Evolutionary conservation across 2,888 invertebrate species (phyloP), one percentile per base, ranked within the genome.

Genomic region (Xestia c-nigrum): DNA sequence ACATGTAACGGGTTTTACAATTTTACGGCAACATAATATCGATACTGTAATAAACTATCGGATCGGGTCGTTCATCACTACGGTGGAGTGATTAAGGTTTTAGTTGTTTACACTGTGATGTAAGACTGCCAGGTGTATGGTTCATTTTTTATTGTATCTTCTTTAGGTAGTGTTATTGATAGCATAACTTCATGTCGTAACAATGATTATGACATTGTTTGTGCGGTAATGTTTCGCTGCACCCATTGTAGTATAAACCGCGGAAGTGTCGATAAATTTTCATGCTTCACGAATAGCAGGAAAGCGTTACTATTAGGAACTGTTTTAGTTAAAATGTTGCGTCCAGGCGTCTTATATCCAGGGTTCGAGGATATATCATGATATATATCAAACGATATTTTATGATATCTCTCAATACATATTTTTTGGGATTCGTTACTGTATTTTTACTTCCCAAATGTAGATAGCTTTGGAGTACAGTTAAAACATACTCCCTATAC

Each of bases 121-220:
- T 78, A 75, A 78, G 50, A 12, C 12, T 72, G 63, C 76, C 86
- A 82, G 78, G 69, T 86, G 79, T 19, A 40, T 63, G n/a, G 72
- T 64, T 64, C 59, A 40, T 78, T 77, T 78, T 79, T 78, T 75
- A 74, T 65, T 21, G 43, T 57, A 43, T 38, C 72, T 80, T 78
- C 55, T 72, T 85, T 47, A 46, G 65, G 43, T 46, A 19, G 24
- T 52, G 65, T 77, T 82, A 69, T 79, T 74, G 66, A 65, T 85
- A 72, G 66, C 59, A 68, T 73, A 73, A 73, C 59, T 59, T 21
- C 19, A 46, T 72, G 71, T 21, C 31, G 63, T 72, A 81, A 85
- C n/a, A 47, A 69, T 59, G 59, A 76, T 76, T 78, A 72, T 69
- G 63, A 43, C 57, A 64, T 50, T 57, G 43, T 52, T 78, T 43